Evolutionary conservation across 2,113 vertebrate genomes (phyloP).

Genomic region (Bufo bufo): DNA sequence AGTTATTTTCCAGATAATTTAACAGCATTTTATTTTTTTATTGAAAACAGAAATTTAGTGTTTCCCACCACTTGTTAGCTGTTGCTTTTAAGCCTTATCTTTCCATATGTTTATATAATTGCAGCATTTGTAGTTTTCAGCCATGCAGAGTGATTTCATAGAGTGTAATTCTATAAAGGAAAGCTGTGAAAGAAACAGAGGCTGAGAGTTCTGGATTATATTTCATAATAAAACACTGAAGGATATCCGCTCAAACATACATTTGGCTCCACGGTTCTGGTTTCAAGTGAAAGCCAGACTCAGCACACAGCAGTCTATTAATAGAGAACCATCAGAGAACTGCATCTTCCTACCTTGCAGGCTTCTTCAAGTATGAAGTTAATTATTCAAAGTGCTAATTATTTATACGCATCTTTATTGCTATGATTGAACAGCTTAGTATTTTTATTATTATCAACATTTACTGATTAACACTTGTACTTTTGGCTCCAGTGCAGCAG

Average conservation of each 20-base stretch:
- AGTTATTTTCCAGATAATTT: neutral
- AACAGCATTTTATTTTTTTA: neutral
- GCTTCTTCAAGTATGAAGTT: slow-evolving; percentile 5
- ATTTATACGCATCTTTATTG: neutral
- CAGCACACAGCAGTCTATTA: slow-evolving; percentile 47
- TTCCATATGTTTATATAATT: slow-evolving; percentile 17
- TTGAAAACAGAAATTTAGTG: neutral
- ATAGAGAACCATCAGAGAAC: slow-evolving; percentile 15
- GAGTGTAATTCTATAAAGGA: slow-evolving; percentile 26
- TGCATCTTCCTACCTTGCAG: slow-evolving; percentile 18
- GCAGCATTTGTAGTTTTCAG: neutral
- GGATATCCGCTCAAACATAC: slow-evolving; percentile 42
- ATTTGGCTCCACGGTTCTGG: slow-evolving; percentile 29
- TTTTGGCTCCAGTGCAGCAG: neutral
- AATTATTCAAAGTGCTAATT: slow-evolving; percentile 15
- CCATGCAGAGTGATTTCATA: neutral
- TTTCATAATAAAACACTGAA: slow-evolving; percentile 37
- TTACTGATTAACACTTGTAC: neutral
- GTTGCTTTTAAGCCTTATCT: slow-evolving; percentile 7
- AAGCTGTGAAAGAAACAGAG: slow-evolving; percentile 28
- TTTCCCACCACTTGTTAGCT: neutral
- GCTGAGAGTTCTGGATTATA: slow-evolving; percentile 16
- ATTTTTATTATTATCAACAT: neutral
- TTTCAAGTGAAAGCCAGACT: slow-evolving; percentile 45
- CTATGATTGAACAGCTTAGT: neutral